Conservation (phyloP, 1,140 invertebrate genomes). For the Drosophila santomea region DNA sequence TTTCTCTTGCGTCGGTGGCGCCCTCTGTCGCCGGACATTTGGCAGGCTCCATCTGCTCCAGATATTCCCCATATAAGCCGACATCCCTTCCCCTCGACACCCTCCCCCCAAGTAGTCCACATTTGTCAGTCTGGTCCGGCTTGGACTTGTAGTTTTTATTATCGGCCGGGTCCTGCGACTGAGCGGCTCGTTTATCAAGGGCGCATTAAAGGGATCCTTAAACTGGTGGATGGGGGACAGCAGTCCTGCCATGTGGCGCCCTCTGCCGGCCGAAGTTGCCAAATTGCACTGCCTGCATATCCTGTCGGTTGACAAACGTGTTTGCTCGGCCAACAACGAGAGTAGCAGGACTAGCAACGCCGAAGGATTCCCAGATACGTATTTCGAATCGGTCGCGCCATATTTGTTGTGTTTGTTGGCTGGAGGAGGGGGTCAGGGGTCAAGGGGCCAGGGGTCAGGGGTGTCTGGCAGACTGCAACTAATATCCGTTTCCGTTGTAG, state of each 20-base stretch:
- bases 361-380: slow-evolving; percentile 28
- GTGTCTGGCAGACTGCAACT: slow-evolving; percentile 68
- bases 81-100: too few relatives aligned
- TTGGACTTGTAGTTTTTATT: slow-evolving; percentile 56
- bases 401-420: slow-evolving; percentile 14
- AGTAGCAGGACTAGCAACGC: slow-evolving; percentile 21
- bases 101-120: not conserved
- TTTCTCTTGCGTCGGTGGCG: slow-evolving; percentile 59
- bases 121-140: slow-evolving; percentile 46
- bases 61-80: not conserved
- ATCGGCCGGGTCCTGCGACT: slow-evolving; percentile 37
- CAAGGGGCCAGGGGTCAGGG: slow-evolving; percentile 12
- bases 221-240: slow-evolving; percentile 13
- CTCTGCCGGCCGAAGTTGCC: slow-evolving; percentile 57
- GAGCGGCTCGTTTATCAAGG: slow-evolving; percentile 73
- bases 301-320: slow-evolving; percentile 73
- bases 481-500: slow-evolving; percentile 84
- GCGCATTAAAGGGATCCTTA: slow-evolving; percentile 61
- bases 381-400: slow-evolving; percentile 51
- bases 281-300: slow-evolving; percentile 76
- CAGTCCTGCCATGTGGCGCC: slow-evolving; percentile 66
- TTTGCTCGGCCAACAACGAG: slow-evolving; percentile 53
- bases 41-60: slow-evolving; percentile 39
- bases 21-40: slow-evolving; percentile 53
- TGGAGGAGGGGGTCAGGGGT: not conserved